Evolutionary conservation across 2,888 invertebrate species (phyloP), one percentile per base, ranked within the genome.

Genomic region (Netelia inedita): DNA sequence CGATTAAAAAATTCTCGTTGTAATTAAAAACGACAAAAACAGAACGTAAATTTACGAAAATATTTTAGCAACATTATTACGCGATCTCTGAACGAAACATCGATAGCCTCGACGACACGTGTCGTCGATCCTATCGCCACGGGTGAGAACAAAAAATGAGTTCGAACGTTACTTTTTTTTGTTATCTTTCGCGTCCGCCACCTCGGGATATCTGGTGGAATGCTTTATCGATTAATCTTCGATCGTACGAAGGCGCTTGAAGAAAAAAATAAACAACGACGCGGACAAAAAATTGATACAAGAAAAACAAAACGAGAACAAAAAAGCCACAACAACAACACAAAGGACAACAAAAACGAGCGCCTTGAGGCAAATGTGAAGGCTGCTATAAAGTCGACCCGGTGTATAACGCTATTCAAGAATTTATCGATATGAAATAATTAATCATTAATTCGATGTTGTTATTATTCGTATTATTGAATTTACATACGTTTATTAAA

Each of bases 181-280:
- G 1, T 43, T 72, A 14, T 41, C 43, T 63, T 63, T 50, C 14
- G 41, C 6, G 5, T 6, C 59, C n/a, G 21, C 11, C 59, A 8
- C 11, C 23, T 61, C 28, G 35, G n/a, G 23, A n/a, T 28, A 21
- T 23, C 23, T 46, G 23, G 9, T 50, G 55, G 6, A 63, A 72
- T 72, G 72, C 71, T 72, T 72, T 63, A 55, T 63, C 79, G 55
- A 72, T 65, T 79, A 72, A 43, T 78, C 78, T 79, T 71, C 11
- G 19, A 72, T 65, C 28, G 46, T 78, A 50, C 11, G 11, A 57
- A 61, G 50, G 53, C 23, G n/a, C 63, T 41, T 23, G 5, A 72
- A 50, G 21, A 50, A n/a, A 71, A 35, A 72, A 19, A 23, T n/a
- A n/a, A n/a, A n/a, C n/a, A 71, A 21, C 8, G 71, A 46, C 8